Evolutionary conservation across 2,888 invertebrate genomes (phyloP).

Genomic region (Coenonympha glycerion): DNA sequence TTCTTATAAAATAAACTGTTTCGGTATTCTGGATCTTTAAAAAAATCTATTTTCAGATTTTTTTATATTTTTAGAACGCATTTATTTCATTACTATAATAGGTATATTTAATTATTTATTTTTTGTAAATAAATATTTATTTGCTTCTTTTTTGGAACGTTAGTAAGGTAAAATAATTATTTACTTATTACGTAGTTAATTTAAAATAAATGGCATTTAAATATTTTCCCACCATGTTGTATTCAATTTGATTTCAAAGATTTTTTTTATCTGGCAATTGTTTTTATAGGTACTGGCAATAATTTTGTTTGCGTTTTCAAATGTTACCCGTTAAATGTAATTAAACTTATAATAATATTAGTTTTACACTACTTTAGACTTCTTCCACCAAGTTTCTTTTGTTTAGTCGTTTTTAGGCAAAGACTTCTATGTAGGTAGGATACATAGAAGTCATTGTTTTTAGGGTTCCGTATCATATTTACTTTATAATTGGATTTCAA

Average conservation of each 20-base stretch:
- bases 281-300: background rate
- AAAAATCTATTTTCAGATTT: background rate
- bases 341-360: too few relatives aligned
- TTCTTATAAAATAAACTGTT: too few relatives aligned
- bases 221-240: constrained; percentile 51
- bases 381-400: background rate
- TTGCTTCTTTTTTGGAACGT: constrained; percentile 14
- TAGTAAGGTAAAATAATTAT: constrained; percentile 31
- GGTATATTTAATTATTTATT: too few relatives aligned
- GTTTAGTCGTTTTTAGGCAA: too few relatives aligned
- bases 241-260: constrained; percentile 11
- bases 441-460: too few relatives aligned
- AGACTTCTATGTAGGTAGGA: too few relatives aligned
- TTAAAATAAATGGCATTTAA: constrained; percentile 45
- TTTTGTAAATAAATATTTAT: background rate
- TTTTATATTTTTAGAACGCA: constrained; percentile 1
- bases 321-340: too few relatives aligned
- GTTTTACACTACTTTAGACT: too few relatives aligned
- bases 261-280: background rate
- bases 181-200: constrained; percentile 39
- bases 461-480: too few relatives aligned
- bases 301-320: background rate
- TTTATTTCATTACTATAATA: background rate
- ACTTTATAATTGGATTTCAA: too few relatives aligned
- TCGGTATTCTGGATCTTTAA: too few relatives aligned